phyloP scores from a whole-genome alignment of 2,888 invertebrate species.

The Ceraclea dissimilis region DNA sequence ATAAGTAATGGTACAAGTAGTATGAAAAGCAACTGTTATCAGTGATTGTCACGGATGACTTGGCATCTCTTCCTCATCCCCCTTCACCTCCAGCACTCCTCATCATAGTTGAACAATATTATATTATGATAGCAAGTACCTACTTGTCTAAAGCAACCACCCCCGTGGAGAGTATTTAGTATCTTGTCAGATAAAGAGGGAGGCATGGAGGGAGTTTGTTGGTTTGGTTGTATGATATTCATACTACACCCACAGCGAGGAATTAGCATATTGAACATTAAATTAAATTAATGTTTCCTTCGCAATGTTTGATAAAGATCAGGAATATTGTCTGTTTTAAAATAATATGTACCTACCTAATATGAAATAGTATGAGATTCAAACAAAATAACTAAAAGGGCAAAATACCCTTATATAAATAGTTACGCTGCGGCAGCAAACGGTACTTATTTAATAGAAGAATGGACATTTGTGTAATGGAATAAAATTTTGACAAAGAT shows the following conservation, averaged over 20 bases:
- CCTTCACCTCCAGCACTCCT: neutral
- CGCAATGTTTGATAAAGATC: slow-evolving; percentile 5
- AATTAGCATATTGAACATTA: slow-evolving; percentile 26
- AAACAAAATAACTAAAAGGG: too few species aligned
- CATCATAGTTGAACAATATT: neutral
- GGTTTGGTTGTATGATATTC: neutral
- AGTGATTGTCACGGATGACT: slow-evolving; percentile 23
- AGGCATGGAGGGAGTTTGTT: neutral
- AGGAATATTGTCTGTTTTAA: slow-evolving; percentile 4
- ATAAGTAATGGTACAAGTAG: neutral
- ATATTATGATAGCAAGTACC: too few species aligned
- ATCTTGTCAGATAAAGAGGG: slow-evolving; percentile 3
- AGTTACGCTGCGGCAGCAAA: too few species aligned
- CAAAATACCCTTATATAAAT: too few species aligned
- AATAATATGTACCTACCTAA: too few species aligned
- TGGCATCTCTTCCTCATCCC: slow-evolving; percentile 2
- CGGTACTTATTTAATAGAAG: too few species aligned
- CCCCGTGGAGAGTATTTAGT: neutral
- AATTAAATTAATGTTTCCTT: slow-evolving; percentile 20
- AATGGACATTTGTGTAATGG: too few species aligned
- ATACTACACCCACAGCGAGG: neutral
- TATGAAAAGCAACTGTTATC: slow-evolving; percentile 18
- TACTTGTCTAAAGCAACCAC: slow-evolving; percentile 1
- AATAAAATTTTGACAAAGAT: too few species aligned
- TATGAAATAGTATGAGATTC: too few species aligned